Evolutionary conservation across 2,888 invertebrate genomes (phyloP), one percentile per base, ranked within the genome.

Genomic region (Diaphora mendica): DNA sequence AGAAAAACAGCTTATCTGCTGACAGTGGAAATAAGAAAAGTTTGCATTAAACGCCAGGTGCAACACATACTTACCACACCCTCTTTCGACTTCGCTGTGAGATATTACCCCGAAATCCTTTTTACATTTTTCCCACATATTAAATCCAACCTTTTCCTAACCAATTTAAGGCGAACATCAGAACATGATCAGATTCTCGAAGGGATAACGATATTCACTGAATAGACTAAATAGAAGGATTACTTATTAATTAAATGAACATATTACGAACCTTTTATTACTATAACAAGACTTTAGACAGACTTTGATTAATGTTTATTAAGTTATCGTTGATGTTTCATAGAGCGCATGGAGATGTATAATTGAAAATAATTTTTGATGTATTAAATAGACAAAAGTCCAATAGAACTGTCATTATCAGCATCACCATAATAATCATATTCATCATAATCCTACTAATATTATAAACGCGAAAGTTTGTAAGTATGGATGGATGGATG

Each of bases 181-280:
- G 30, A 30, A 13, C 30, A 30, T 62, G 30, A 30, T 62, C 30
- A 62, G 30, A 62, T 62, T 17, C 26, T 30, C 30, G 30, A 62
- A 62, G 62, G 62, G 62, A 62, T 62, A 62, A 62, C 62, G 26
- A 62, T 62, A 30, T 62, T 62, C 62, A 62, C 62, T 62, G 62
- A 62, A 30, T 15, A 30, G 17, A 30, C 17, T 7, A 30, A 30
- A 62, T 62, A 17, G 0, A 13, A 62, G 62, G 62, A 62, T 62
- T 17, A 30, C 17, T 17, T 62, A 62, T 62, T 62, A 62, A 62
- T 62, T 62, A 62, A 62, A 62, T 62, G 62, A 62, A 62, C 8
- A 62, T 62, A 26, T 62, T 30, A 30, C 30, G 15, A 5, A 15
- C 26, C 62, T 15, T 62, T 30, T 15, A 17, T 17, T 17, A 62